phyloP scores from a whole-genome alignment of 2,797 vertebrate genomes.

The Cetoscarus ocellatus region DNA sequence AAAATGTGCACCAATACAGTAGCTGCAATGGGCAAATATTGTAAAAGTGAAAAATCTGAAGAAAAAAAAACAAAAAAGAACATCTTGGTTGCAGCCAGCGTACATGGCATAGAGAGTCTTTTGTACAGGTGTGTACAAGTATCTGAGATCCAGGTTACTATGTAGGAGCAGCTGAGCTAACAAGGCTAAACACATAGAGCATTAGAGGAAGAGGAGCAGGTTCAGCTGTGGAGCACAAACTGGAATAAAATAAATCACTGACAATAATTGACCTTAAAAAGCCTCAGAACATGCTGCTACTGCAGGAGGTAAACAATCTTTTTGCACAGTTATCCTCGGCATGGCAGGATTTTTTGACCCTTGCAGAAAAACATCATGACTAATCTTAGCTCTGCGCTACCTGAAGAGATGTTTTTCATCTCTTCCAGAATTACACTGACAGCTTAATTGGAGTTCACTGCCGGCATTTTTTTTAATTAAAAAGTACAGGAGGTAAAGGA shows the following conservation, averaged over 20 bases:
- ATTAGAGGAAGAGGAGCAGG: neutral
- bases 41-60: too few species aligned
- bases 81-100: too few species aligned
- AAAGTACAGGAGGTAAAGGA: slow-evolving; percentile 25
- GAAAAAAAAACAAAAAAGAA: too few species aligned
- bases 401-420: slow-evolving; percentile 29
- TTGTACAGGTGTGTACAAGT: slow-evolving; percentile 1
- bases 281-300: slow-evolving; percentile 2
- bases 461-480: slow-evolving; percentile 32
- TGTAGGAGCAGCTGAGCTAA: slow-evolving; percentile 20
- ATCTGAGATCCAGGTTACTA: neutral
- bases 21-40: too few species aligned
- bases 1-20: too few species aligned
- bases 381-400: slow-evolving; percentile 13
- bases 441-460: slow-evolving; percentile 54
- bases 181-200: neutral
- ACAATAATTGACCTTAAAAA: slow-evolving; percentile 1
- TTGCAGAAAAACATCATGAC: slow-evolving; percentile 19
- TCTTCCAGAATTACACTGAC: slow-evolving; percentile 46
- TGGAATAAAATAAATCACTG: slow-evolving; percentile 1
- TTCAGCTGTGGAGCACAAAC: slow-evolving; percentile 19
- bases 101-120: neutral
- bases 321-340: slow-evolving; percentile 1
- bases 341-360: neutral
- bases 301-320: slow-evolving; percentile 2